A percentile compares a stretch with the other conserved stretches of the same genome.
Conservation (phyloP, 2,888 invertebrate genomes). For the Acanthococcus lagerstroemiae region DNA sequence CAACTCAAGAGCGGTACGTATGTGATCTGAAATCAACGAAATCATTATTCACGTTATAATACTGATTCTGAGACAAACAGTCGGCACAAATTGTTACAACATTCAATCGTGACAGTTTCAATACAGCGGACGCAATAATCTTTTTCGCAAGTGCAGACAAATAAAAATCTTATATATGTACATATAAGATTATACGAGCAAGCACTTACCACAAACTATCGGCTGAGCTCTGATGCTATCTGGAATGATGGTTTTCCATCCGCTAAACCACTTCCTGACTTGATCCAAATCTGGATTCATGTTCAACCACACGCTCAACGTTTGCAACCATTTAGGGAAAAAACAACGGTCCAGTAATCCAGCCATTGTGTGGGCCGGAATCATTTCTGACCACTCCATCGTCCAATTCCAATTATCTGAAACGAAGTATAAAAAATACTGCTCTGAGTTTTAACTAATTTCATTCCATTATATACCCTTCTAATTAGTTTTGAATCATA, state of each 20-base stretch:
- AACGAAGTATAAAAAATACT: no score
- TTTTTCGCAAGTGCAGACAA: background rate
- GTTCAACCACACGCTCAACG: conserved; percentile 80
- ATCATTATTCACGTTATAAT: no score
- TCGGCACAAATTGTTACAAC: background rate
- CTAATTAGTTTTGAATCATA: no score
- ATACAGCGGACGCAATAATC: no score
- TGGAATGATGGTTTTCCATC: conserved; percentile 51
- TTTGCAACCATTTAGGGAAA: conserved; percentile 86
- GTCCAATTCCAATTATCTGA: conserved; percentile 89
- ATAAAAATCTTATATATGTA: background rate
- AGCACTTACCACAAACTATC: conserved; percentile 46
- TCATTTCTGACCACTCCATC: conserved; percentile 81
- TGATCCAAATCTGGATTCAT: conserved; percentile 81
- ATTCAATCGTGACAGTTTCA: background rate
- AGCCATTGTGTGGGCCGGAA: conserved; percentile 67
- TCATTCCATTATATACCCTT: no score
- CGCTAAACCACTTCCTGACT: conserved; percentile 65
- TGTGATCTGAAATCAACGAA: conserved; percentile 55
- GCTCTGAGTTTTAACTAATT: no score
- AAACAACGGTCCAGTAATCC: conserved; percentile 75
- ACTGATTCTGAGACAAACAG: background rate
- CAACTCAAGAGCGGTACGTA: conserved; percentile 83
- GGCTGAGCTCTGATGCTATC: conserved; percentile 47
- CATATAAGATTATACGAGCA: background rate